phyloP scores from a whole-genome alignment of 1,140 invertebrate genomes.

The Tetragnatha versicolor region DNA sequence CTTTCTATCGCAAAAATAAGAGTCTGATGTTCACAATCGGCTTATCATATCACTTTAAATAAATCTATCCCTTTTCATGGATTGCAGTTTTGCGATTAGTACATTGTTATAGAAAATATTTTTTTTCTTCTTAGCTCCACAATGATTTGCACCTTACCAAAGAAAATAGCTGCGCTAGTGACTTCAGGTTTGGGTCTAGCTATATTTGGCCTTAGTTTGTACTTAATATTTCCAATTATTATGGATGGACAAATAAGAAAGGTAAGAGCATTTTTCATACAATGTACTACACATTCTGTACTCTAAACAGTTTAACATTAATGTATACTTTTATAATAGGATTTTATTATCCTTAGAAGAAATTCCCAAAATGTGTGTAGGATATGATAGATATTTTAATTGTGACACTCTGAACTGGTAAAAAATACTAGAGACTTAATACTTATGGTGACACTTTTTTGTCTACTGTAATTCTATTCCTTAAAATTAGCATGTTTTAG shows the following conservation, averaged over 20 bases:
- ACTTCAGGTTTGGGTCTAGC: neutral
- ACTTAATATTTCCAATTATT: conserved; percentile 14
- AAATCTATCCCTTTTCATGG: too few relatives aligned
- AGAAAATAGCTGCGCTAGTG: conserved; percentile 14
- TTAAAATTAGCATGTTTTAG: too few relatives aligned
- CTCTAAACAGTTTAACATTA: neutral
- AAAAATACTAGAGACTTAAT: neutral
- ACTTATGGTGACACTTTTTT: too few relatives aligned
- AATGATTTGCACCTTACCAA: conserved; percentile 6
- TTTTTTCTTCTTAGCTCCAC: neutral
- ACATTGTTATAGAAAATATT: too few relatives aligned
- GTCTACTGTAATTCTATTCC: too few relatives aligned
- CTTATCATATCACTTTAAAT: too few relatives aligned
- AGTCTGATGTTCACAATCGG: too few relatives aligned
- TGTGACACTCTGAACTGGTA: too few relatives aligned
- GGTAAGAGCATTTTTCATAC: neutral
- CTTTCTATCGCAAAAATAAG: too few relatives aligned
- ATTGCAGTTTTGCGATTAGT: too few relatives aligned
- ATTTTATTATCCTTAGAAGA: neutral
- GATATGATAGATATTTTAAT: neutral
- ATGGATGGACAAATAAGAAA: conserved; percentile 33
- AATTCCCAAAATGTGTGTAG: neutral
- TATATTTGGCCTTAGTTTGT: neutral
- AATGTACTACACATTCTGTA: neutral
- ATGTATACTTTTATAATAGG: neutral